Evolutionary conservation across 2,797 vertebrate genomes (phyloP), one percentile per base, ranked within the genome.

Genomic region (Lepilemur ruficaudatus): DNA sequence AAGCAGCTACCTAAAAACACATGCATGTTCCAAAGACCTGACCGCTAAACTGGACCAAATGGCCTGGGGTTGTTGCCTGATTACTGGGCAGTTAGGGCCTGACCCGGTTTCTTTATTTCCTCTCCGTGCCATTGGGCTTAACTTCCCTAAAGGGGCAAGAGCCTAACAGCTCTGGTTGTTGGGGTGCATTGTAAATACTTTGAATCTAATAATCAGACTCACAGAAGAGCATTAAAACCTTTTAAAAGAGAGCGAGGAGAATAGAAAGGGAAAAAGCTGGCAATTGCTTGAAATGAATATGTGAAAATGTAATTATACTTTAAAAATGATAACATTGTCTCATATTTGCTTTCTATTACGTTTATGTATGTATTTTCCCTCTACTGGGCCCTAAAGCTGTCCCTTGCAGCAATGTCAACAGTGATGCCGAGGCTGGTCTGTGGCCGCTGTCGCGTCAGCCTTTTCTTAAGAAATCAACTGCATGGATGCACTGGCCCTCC

Each of bases 1-100:
- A 83, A 93, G 92, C 70, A 72, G 91, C 79, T 82, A 80, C 89
- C 46, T 80, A 80, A 89, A 82, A 80, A 50, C 75, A 73, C 3
- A 38, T n/a, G 63, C 0, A 3, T 7, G 61, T 92, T 48, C 50
- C 65, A 88, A 76, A 32, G 79, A 23, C 43, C 38, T 28, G 55
- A 28, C 20, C 52, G 50, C 81, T 80, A 81, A 93, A 50, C 12
- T 55, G 12, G 48, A 57, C 59, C 92, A 82, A 30, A 9, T 8
- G 48, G 73, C 78, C 90, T 18, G 50, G 35, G 61, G 46, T 23
- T 48, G 18, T 48, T 50, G 73, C 23, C 55, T 59, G 30, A 32
- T 57, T 72, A 22, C 63, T 46, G 23, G 59, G 50, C 48, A 10
- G 5, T 35, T 25, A 69, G 73, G 81, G 28, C 23, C 35, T 0